Percentiles rank a stretch among this genome's conserved stretches.
phyloP scores from a whole-genome alignment of 2,888 invertebrate species.

The Ectropis crepuscularia region DNA sequence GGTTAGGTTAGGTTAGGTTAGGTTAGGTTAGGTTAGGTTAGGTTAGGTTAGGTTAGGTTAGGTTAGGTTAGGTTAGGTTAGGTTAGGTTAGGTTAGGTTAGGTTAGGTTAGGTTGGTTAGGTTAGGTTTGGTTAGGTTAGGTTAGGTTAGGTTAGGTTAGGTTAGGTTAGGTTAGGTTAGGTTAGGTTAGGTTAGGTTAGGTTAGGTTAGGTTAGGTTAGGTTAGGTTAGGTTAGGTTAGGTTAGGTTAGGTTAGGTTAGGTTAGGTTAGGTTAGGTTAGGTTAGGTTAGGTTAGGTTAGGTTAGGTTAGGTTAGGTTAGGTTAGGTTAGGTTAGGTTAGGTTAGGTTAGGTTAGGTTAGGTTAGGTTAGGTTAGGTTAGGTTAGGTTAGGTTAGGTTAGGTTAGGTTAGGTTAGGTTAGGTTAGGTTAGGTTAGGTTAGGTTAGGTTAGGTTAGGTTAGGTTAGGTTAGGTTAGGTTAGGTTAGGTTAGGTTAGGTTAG shows the following conservation, averaged over 20 bases:
- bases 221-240: conserved; percentile 49
- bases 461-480: conserved; percentile 30
- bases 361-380: conserved; percentile 49
- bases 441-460: conserved; percentile 52
- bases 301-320: conserved; percentile 27
- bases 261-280: conserved; percentile 52
- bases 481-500: conserved; percentile 23
- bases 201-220: conserved; percentile 50
- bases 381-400: conserved; percentile 50
- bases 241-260: conserved; percentile 52
- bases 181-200: conserved; percentile 49
- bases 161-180: conserved; percentile 26
- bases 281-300: conserved; percentile 33
- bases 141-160: conserved; percentile 33
- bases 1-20: conserved; percentile 32
- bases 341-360: conserved; percentile 26
- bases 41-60: conserved; percentile 49
- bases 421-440: conserved; percentile 52
- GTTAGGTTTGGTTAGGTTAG: conserved; percentile 52
- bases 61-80: conserved; percentile 50
- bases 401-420: conserved; percentile 49
- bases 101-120: conserved; percentile 52
- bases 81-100: conserved; percentile 49
- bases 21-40: conserved; percentile 24
- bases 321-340: conserved; percentile 44